Evolutionary conservation across 2,797 vertebrate genomes (phyloP), one percentile per base, ranked within the genome.

Genomic region (Brotula barbata): DNA sequence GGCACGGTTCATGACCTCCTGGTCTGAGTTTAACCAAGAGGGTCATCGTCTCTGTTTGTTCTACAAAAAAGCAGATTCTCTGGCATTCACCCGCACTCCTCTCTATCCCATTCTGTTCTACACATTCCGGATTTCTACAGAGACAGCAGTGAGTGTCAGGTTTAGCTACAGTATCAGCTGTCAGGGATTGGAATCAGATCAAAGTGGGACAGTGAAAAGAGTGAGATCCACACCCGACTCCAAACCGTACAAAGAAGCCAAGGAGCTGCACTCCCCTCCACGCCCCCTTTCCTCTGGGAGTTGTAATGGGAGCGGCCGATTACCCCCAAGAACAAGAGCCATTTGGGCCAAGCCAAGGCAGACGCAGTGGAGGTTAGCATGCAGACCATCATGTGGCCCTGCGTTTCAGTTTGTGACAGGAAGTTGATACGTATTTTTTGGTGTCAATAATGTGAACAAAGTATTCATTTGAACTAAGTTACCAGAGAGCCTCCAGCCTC

Each of bases 121-220:
- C 70, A 73, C 64, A 80, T 56, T 81, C 81, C 63, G 56, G 60
- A 79, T 79, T 85, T 84, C 61, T 71, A 77, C 68, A 77, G 76
- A 66, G 53, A 54, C 71, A 72, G 65, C 25, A 25, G 39, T 0
- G 44, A 85, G 89, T 89, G 85, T 91, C 86, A 43, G 79, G 77
- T 90, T 89, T 47, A 65, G 73, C 73, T 53, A 57, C 39, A 19
- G 82, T 90, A 90, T 92, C 90, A 34, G 47, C 77, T 91, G 82
- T 87, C 89, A 73, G 73, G 78, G 63, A 77, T 49, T 85, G 86
- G 84, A 86, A 60, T 73, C 70, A 83, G 84, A 90, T 92, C 89
- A 92, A 91, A 92, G 89, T 71, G 70, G 55, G 68, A 70, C 64
- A 45, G 79, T 85, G 81, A 89, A 90, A 90, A 88, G 88, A 88